Evolutionary conservation across 2,888 invertebrate genomes (phyloP).

Genomic region (Halictus ligatus): DNA sequence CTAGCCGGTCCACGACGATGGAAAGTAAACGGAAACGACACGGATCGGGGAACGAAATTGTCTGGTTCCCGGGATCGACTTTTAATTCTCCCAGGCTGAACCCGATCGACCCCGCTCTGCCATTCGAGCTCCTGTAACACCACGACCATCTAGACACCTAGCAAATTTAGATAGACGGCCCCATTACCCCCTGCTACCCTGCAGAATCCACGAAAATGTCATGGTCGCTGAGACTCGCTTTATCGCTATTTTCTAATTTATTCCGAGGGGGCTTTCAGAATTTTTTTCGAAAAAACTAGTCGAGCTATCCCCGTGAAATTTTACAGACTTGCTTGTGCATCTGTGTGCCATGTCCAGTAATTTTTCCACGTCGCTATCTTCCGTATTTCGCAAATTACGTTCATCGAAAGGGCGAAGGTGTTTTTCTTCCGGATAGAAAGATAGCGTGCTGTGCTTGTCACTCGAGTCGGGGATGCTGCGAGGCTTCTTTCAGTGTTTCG

Average conservation of each 20-base stretch:
- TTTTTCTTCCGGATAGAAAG: not conserved
- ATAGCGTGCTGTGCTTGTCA: not conserved
- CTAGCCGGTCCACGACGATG: conserved; percentile 20
- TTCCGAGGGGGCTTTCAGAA: not conserved
- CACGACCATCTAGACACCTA: not conserved
- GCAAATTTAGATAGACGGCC: not conserved
- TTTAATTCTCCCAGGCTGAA: conserved; percentile 15
- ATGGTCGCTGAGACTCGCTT: not conserved
- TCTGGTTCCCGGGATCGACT: conserved; percentile 22
- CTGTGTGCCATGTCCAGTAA: not conserved
- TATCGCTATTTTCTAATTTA: not conserved
- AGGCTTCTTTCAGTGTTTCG: conserved; percentile 15
- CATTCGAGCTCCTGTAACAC: not conserved
- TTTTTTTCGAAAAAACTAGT: not conserved
- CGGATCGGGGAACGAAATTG: conserved; percentile 33
- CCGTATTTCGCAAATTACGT: not conserved
- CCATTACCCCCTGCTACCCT: not conserved
- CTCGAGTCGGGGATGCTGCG: not conserved
- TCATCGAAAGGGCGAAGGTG: not conserved
- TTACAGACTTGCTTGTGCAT: not conserved
- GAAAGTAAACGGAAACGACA: conserved; percentile 24
- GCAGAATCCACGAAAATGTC: not conserved
- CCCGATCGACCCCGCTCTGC: not conserved
- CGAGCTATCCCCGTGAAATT: not conserved
- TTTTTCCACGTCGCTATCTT: not conserved